Conservation (phyloP, 1,140 invertebrate species). For the Cydia amplana region DNA sequence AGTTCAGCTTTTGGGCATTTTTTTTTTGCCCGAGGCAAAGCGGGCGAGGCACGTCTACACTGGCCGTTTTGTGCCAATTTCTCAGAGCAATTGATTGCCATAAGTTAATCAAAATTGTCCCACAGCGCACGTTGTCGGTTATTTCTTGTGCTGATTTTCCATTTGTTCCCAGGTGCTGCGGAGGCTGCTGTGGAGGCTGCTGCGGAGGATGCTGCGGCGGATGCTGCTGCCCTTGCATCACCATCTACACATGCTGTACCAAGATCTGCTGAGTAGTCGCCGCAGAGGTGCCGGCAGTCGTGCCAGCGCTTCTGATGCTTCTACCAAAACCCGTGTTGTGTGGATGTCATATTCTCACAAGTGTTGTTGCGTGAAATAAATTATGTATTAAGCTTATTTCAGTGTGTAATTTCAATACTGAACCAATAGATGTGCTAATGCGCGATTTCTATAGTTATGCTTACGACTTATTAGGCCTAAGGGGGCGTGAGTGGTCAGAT, state of each 20-base stretch:
- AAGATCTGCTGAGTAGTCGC: slow-evolving; percentile 62
- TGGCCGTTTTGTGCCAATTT: background rate
- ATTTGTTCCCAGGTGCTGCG: slow-evolving; percentile 45
- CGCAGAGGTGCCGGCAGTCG: slow-evolving; percentile 1
- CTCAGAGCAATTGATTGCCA: no score
- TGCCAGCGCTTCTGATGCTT: background rate
- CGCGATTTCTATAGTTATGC: no score
- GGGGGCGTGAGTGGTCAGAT: no score
- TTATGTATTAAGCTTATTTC: slow-evolving; percentile 25
- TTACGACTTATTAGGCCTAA: no score
- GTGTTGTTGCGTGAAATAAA: slow-evolving; percentile 31
- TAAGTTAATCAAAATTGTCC: no score
- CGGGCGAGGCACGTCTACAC: no score
- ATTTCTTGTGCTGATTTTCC: no score
- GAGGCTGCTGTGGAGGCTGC: slow-evolving; percentile 43
- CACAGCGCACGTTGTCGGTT: no score
- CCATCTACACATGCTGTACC: slow-evolving; percentile 71
- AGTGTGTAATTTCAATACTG: no score
- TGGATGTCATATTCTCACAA: slow-evolving; percentile 28
- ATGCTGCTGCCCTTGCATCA: slow-evolving; percentile 61
- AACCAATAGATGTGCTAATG: no score
- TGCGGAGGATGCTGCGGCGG: slow-evolving; percentile 55
- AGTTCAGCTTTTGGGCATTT: no score
- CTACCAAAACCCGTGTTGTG: slow-evolving; percentile 3
- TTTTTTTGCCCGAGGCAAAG: no score